Base-by-base conservation (phyloP, 2,797 vertebrate species). In the Xenentodon cancila region DNA sequence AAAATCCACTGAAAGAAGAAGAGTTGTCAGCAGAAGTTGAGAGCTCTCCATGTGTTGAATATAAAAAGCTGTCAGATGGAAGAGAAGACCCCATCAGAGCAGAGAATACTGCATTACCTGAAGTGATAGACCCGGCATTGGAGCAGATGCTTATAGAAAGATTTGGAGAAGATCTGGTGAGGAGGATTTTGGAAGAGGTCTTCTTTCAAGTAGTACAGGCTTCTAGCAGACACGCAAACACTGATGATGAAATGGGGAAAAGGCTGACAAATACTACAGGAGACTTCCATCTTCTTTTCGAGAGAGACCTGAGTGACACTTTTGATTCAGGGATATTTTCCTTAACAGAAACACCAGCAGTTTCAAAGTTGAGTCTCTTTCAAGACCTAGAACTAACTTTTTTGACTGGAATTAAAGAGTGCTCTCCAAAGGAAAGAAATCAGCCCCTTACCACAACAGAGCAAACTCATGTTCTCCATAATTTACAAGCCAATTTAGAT, bases 11-110 rank as follows among this genome's bases (percentile, higher is more conserved):
- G 73, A 71, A 85, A 61, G 79, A 79, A 57, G 77, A 45, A 71
- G 79, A 85, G 67, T 66, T 74, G 75, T 81, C 86, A 79, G 80
- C 45, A 77, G 81, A 77, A 63, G 82, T 63, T 66, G 81, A 83
- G 80, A 74, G 77, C 66, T 53, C 71, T 75, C 70, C 63, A 73
- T 27, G 4, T 54, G 81, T 71, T 54, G 82, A 89, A 82, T 68
- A 21, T 81, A 51, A 77, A 59, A 81, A 80, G 60, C 42, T 12
- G 68, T 73, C 66, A 68, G 63, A 65, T 49, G 69, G 76, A 77
- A 82, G 66, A 75, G 84, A 92, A 82, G 72, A 75, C 21, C 16
- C 73, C 9, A 76, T 84, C 64, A 75, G 21, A 19, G 61, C 27
- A 16, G 81, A 75, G 61, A 60, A 64, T 42, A 68, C 21, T 0